phyloP scores from a whole-genome alignment of 2,888 invertebrate genomes.

The Diaprepes abbreviatus region DNA sequence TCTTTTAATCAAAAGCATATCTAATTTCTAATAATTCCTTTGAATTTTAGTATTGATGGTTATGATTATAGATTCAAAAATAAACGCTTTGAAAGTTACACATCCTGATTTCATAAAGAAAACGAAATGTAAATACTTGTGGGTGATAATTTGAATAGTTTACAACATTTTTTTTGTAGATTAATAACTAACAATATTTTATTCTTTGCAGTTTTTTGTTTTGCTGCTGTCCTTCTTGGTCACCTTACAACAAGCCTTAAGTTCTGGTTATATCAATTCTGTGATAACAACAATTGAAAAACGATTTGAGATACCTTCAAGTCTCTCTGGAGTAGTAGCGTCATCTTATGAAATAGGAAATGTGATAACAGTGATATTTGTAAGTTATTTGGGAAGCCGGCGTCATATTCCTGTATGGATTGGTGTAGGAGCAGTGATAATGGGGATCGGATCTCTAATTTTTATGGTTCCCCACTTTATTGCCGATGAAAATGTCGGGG shows the following conservation, averaged over 20 bases:
- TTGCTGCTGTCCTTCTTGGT: slow-evolving; percentile 90
- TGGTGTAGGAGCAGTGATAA: slow-evolving; percentile 91
- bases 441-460: slow-evolving; percentile 93
- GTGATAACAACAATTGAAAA: slow-evolving; percentile 98
- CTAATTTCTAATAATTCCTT: background rate
- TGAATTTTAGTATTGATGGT: background rate
- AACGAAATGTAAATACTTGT: slow-evolving; percentile 1
- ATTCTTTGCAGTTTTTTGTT: slow-evolving; percentile 82
- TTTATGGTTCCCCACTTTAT: slow-evolving; percentile 95
- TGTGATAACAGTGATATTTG: slow-evolving; percentile 95
- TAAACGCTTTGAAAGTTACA: slow-evolving; percentile 8
- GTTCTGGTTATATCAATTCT: slow-evolving; percentile 93
- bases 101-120: slow-evolving; percentile 7
- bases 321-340: slow-evolving; percentile 92
- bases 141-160: background rate
- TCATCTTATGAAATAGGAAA: slow-evolving; percentile 97
- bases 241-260: slow-evolving; percentile 90
- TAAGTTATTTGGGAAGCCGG: slow-evolving; percentile 93
- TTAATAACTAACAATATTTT: slow-evolving; percentile 26
- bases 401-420: slow-evolving; percentile 80
- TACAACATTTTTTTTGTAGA: background rate
- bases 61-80: background rate
- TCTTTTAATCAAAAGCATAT: background rate
- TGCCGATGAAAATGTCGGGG: slow-evolving; percentile 82
- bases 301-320: slow-evolving; percentile 93